Evolutionary conservation across 2,797 vertebrate genomes (phyloP).

Genomic region (Oceanodroma leucorhoa): DNA sequence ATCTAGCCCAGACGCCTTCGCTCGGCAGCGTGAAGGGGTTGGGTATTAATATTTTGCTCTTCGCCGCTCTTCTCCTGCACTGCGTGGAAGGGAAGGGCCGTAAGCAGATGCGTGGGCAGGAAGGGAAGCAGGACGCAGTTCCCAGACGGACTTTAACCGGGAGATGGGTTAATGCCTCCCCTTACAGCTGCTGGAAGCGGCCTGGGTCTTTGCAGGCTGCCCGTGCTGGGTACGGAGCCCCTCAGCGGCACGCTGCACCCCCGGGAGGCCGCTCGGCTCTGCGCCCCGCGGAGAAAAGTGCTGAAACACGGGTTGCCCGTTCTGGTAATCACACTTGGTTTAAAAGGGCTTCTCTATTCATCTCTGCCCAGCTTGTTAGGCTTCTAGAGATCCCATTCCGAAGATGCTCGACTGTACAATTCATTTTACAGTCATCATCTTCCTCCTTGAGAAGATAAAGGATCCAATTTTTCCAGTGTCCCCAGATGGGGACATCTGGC

Average conservation of each 20-base stretch:
- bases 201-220: background rate
- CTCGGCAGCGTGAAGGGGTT: background rate
- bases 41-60: background rate
- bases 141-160: background rate
- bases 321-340: accelerated
- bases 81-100: background rate
- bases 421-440: accelerated
- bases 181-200: background rate
- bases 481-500: background rate
- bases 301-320: accelerated
- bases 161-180: background rate
- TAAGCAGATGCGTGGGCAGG: background rate
- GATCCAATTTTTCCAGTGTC: background rate
- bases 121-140: background rate
- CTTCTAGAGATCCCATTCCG: background rate
- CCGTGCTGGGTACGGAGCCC: accelerated
- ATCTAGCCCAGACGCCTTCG: background rate
- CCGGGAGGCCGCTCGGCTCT: background rate
- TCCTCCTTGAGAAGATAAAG: background rate
- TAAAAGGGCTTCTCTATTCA: background rate
- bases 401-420: background rate
- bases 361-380: background rate
- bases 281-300: accelerated
- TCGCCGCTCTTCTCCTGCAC: background rate
- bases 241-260: accelerated